Evolutionary conservation across 2,888 invertebrate genomes (phyloP).

Genomic region (Lasioglossum villosulum): DNA sequence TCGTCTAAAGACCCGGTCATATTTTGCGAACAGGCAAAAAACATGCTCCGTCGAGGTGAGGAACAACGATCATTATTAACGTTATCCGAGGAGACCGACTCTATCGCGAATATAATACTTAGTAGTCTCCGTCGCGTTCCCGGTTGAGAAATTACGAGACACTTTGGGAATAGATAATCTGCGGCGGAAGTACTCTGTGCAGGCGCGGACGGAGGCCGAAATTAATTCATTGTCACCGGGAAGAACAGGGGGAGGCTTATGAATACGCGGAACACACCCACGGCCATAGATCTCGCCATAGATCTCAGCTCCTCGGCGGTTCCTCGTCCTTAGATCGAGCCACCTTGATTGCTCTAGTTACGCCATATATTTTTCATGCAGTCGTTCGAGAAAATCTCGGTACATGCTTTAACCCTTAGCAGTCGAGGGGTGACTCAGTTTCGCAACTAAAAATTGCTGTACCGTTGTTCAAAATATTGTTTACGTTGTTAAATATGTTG

Average conservation of each 20-base stretch:
- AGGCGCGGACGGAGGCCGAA: constrained; percentile 50
- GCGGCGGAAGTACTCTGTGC: constrained; percentile 27
- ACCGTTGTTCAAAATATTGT: too few species aligned
- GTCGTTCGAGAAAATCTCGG: neutral
- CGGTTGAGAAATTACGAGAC: constrained; percentile 67
- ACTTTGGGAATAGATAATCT: constrained; percentile 65
- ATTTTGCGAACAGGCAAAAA: neutral
- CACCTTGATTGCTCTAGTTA: neutral
- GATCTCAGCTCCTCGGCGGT: constrained; percentile 14
- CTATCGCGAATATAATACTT: constrained; percentile 48
- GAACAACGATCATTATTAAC: constrained; percentile 49
- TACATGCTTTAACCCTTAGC: neutral
- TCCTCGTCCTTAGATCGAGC: constrained; percentile 25
- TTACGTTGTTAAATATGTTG: too few species aligned
- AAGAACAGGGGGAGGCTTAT: constrained; percentile 35
- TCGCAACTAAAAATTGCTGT: too few species aligned
- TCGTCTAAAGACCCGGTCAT: neutral
- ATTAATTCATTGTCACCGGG: constrained; percentile 70
- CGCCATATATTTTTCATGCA: neutral
- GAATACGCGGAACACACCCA: constrained; percentile 61
- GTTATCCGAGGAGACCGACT: constrained; percentile 23
- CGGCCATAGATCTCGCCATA: constrained; percentile 23
- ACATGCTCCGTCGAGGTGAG: constrained; percentile 1
- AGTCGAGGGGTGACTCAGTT: too few species aligned
- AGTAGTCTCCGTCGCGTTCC: constrained; percentile 32